These are phyloP conservation scores for Pristionchus mayeri DNA, from an alignment of 2,888 invertebrate species.

Conservation along the genomic window DNA sequence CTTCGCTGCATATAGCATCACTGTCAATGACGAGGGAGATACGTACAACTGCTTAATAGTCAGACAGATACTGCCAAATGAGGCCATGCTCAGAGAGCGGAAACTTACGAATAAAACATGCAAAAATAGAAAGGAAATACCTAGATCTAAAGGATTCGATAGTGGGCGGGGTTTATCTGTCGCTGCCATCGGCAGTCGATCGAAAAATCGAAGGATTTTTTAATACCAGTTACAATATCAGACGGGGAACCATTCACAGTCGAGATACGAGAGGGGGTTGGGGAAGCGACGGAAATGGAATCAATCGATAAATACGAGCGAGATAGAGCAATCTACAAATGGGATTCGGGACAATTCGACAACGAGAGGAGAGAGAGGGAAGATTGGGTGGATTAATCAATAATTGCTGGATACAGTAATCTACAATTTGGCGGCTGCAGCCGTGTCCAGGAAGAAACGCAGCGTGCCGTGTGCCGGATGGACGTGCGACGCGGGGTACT, in stretches of 20 bases:
- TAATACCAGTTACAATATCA: not conserved
- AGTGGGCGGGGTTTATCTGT: too few species aligned
- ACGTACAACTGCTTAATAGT: too few species aligned
- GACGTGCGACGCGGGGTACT: constrained; percentile 28
- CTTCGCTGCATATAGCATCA: too few species aligned
- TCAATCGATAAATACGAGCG: not conserved
- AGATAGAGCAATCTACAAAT: not conserved
- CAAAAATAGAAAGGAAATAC: too few species aligned
- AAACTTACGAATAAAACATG: too few species aligned
- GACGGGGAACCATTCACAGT: not conserved
- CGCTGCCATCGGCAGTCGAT: too few species aligned
- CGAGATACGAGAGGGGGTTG: not conserved
- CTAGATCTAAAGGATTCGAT: too few species aligned
- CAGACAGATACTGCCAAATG: too few species aligned
- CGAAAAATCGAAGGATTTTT: too few species aligned
- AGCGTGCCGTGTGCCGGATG: constrained; percentile 19
- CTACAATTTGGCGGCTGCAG: constrained; percentile 16
- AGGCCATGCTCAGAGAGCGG: too few species aligned
- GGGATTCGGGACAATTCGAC: not conserved
- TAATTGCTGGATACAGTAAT: not conserved
- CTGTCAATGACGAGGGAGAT: too few species aligned
- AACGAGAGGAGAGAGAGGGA: not conserved
- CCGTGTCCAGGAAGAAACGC: constrained; percentile 46
- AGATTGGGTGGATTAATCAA: not conserved
- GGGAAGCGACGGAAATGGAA: not conserved